Percentiles rank a stretch among this genome's conserved stretches.
These are phyloP conservation scores for Podarcis muralis DNA, from an alignment of 2,113 vertebrate species.

Conservation along the genomic window DNA sequence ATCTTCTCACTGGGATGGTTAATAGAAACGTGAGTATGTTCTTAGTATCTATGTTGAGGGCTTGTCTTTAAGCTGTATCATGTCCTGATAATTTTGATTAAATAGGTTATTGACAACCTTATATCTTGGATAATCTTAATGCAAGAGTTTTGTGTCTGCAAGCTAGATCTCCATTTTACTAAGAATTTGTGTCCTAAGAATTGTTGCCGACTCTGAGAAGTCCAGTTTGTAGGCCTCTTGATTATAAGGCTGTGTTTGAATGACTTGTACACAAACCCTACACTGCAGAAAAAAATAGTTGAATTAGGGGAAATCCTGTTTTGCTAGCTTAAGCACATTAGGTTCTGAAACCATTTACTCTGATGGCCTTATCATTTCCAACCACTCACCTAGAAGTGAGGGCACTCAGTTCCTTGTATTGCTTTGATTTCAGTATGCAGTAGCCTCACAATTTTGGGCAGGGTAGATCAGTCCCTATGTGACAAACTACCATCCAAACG, in stretches of 20 bases:
- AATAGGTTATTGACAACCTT: not conserved
- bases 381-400: not conserved
- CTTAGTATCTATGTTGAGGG: not conserved
- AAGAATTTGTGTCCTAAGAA: not conserved
- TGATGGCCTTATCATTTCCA: not conserved
- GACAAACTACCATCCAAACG: not conserved
- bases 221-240: not conserved
- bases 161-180: not conserved
- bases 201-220: not conserved
- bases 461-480: not conserved
- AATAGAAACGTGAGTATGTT: constrained; percentile 17
- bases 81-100: not conserved
- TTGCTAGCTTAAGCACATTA: not conserved
- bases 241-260: not conserved
- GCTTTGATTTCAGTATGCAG: not conserved
- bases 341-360: not conserved
- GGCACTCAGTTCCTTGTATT: not conserved
- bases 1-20: not conserved
- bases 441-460: not conserved
- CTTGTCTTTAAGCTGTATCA: not conserved
- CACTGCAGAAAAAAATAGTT: not conserved
- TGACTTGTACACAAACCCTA: not conserved
- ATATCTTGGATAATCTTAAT: not conserved
- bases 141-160: not conserved
- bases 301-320: not conserved